A percentile compares a stretch with the other conserved stretches of the same genome.
Conservation (phyloP, 2,888 invertebrate genomes). For the Myathropa florea region DNA sequence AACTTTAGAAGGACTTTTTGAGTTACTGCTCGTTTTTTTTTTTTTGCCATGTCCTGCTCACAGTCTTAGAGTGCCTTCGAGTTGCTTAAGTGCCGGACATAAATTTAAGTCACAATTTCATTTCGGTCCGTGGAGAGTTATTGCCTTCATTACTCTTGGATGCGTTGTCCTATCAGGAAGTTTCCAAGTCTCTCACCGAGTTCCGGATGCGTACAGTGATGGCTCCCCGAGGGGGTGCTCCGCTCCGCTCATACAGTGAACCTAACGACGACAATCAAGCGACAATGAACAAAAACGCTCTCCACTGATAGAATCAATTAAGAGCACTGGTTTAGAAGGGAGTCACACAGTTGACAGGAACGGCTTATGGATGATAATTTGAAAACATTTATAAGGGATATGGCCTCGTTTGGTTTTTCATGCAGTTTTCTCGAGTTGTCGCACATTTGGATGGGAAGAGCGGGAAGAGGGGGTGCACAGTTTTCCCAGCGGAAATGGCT, state of each 20-base stretch:
- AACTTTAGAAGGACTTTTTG: slow-evolving; percentile 53
- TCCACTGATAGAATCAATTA: slow-evolving; percentile 68
- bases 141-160: slow-evolving; percentile 70
- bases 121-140: slow-evolving; percentile 66
- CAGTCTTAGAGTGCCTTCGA: slow-evolving; percentile 32
- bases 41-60: not conserved
- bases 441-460: not conserved
- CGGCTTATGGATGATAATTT: slow-evolving; percentile 68
- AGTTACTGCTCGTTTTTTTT: not conserved
- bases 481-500: not conserved
- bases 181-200: slow-evolving; percentile 36
- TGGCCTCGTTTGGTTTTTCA: not conserved
- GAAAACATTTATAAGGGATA: slow-evolving; percentile 56
- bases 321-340: slow-evolving; percentile 61
- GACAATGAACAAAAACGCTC: slow-evolving; percentile 45
- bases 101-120: slow-evolving; percentile 71
- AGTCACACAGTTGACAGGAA: slow-evolving; percentile 55
- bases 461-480: too few relatives aligned
- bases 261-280: slow-evolving; percentile 26
- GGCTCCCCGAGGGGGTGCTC: not conserved
- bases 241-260: not conserved
- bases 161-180: slow-evolving; percentile 62
- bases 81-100: slow-evolving; percentile 67
- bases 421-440: not conserved
- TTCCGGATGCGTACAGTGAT: slow-evolving; percentile 6